phyloP scores from a whole-genome alignment of 92 coral and sea anemone species.

The Metridium senile region DNA sequence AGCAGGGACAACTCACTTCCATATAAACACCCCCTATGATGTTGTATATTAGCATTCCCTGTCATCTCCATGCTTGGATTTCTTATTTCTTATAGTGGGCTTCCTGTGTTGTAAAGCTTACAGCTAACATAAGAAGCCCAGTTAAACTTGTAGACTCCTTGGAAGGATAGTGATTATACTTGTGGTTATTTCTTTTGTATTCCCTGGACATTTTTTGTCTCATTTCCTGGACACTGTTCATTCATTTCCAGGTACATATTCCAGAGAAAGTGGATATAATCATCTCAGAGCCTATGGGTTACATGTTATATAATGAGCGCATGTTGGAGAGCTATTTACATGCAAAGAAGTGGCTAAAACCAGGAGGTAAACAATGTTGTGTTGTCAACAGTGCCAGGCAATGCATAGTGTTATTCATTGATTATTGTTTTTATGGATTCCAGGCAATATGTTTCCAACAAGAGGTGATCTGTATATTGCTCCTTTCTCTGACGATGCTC shows the following conservation, averaged over 20 bases:
- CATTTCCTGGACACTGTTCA: neutral
- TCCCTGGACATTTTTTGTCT: neutral
- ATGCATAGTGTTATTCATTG: neutral
- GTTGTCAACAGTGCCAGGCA: neutral
- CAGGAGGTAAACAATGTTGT: constrained; percentile 63
- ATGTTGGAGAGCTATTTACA: constrained; percentile 97
- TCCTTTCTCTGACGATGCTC: constrained; percentile 95
- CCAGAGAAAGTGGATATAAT: constrained; percentile 94
- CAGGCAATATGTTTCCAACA: constrained; percentile 97
- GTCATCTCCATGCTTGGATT: no score
- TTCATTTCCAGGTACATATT: constrained; percentile 89
- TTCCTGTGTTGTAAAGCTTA: no score
- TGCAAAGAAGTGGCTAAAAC: constrained; percentile 99
- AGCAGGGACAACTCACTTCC: no score
- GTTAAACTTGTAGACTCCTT: no score
- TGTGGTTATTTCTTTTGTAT: no score
- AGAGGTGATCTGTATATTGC: constrained; percentile 88
- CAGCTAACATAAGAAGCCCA: no score
- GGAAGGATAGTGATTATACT: no score
- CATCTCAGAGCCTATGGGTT: constrained; percentile 99
- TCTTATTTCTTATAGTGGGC: no score
- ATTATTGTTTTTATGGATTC: neutral
- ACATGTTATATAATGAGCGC: constrained; percentile 95
- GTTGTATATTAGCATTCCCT: no score
- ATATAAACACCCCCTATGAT: no score